phyloP scores from a whole-genome alignment of 2,888 invertebrate genomes.

The Apodemia hepburni region DNA sequence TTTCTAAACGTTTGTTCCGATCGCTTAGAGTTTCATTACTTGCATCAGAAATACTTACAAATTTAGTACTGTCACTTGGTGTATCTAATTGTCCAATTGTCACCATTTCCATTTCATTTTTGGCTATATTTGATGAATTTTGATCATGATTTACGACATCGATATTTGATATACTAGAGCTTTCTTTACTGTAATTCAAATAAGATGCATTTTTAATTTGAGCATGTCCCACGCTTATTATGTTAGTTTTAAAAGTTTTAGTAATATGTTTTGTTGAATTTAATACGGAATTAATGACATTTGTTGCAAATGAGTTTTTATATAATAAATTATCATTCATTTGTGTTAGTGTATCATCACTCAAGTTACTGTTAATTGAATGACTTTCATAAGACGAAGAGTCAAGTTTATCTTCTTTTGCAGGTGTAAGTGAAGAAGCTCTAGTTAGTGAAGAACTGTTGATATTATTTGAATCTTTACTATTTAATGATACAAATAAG shows the following conservation, averaged over 20 bases:
- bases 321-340: background rate
- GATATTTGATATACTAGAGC: constrained; percentile 19
- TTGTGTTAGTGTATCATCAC: background rate
- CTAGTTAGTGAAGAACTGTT: background rate
- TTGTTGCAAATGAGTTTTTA: background rate
- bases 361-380: background rate
- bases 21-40: constrained; percentile 39
- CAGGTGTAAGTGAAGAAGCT: background rate
- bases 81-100: constrained; percentile 3
- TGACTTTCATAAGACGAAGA: background rate
- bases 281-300: background rate
- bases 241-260: constrained; percentile 39
- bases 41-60: constrained; percentile 11
- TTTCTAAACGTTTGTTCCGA: constrained; percentile 26
- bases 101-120: background rate
- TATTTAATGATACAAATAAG: background rate
- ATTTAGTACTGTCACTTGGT: background rate
- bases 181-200: constrained; percentile 28
- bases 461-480: background rate
- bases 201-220: constrained; percentile 38
- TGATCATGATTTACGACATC: constrained; percentile 30
- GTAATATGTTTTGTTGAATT: background rate
- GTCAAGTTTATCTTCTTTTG: background rate
- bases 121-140: constrained; percentile 32
- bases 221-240: constrained; percentile 49